phyloP scores from a whole-genome alignment of 1,140 invertebrate species.

The Dolichoris vasculosae region DNA sequence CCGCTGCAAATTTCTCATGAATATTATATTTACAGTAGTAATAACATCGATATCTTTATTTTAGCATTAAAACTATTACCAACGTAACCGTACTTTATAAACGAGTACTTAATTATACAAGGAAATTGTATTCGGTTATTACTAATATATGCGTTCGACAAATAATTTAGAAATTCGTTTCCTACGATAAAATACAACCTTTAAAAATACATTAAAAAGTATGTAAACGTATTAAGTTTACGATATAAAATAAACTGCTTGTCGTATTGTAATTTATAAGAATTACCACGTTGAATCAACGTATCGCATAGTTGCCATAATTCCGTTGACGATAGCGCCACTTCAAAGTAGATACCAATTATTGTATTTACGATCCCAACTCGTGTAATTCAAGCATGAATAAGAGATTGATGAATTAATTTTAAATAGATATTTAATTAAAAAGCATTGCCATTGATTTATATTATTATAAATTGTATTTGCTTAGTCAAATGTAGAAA shows the following conservation, averaged over 20 bases:
- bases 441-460: neutral
- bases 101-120: neutral
- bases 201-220: neutral
- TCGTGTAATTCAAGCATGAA: neutral
- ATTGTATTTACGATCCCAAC: neutral
- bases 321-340: neutral
- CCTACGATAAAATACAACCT: too few species aligned
- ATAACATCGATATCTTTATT: neutral
- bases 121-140: neutral
- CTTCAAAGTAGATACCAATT: neutral
- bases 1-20: neutral
- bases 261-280: neutral
- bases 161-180: too few species aligned
- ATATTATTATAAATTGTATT: neutral
- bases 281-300: neutral
- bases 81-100: neutral
- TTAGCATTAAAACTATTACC: neutral
- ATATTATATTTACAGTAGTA: neutral
- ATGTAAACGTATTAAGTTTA: neutral
- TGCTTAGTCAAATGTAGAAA: neutral
- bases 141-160: too few species aligned
- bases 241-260: neutral
- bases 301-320: neutral
- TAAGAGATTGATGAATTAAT: neutral
- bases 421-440: conserved; percentile 12